A percentile compares a stretch with the other conserved stretches of the same genome.
These are phyloP conservation scores for Dendrocincla fuliginosa DNA, from an alignment of 2,797 vertebrate species.

Conservation along the genomic window DNA sequence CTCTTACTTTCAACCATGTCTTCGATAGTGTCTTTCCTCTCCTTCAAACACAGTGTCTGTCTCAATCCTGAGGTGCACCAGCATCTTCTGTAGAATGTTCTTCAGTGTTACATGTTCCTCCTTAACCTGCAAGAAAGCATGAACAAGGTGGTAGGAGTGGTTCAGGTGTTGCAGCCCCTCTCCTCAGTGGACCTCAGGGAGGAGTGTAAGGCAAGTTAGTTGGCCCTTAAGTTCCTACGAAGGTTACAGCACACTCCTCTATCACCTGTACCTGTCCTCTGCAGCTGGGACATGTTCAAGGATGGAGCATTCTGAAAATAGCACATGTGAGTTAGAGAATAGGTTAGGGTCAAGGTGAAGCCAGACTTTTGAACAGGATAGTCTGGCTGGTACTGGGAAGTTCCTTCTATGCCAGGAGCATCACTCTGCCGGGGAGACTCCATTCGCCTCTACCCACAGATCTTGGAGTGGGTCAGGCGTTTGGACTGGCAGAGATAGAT, in stretches of 20 bases:
- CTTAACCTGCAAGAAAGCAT: background rate
- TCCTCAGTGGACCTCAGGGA: background rate
- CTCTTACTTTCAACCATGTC: background rate
- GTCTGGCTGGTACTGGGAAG: background rate
- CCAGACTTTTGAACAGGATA: background rate
- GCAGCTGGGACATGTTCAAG: background rate
- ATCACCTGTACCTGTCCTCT: background rate
- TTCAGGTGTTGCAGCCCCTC: background rate
- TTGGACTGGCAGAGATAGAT: background rate
- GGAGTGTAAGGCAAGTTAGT: background rate
- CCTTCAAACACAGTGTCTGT: background rate
- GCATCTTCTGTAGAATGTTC: background rate
- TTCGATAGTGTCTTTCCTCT: background rate
- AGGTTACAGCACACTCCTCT: background rate
- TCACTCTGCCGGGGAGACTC: background rate
- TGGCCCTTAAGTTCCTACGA: background rate
- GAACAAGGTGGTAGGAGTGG: background rate
- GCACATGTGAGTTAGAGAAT: background rate
- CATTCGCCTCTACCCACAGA: fast-evolving
- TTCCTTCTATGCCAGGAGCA: background rate
- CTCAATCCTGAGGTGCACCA: background rate
- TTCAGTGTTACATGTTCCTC: fast-evolving
- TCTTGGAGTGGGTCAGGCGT: background rate
- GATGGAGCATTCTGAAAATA: background rate
- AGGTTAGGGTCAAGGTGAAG: background rate